These are phyloP conservation scores for Parasteatoda tepidariorum DNA, from an alignment of 1,140 invertebrate genomes.

Conservation along the genomic window DNA sequence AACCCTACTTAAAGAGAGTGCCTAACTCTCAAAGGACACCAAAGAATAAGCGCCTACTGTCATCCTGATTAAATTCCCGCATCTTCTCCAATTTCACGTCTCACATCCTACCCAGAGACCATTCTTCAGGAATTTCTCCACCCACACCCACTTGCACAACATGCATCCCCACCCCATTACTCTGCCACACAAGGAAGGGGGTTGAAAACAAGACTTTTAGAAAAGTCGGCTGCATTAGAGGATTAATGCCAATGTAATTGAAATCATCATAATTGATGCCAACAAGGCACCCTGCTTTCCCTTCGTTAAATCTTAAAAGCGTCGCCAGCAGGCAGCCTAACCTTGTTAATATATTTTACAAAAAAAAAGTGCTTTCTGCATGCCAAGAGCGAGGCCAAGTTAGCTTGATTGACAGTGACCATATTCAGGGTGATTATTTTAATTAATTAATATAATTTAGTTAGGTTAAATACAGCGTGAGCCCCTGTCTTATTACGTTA, in stretches of 20 bases:
- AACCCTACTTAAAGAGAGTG: slow-evolving; percentile 21
- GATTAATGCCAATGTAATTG: slow-evolving; percentile 60
- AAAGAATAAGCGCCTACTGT: slow-evolving; percentile 60
- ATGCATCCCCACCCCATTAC: neutral
- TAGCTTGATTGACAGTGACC: slow-evolving; percentile 37
- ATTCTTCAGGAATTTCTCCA: slow-evolving; percentile 41
- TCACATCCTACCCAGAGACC: slow-evolving; percentile 43
- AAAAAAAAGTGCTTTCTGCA: neutral
- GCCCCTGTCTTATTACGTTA: neutral
- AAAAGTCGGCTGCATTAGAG: slow-evolving; percentile 53
- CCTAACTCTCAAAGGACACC: slow-evolving; percentile 46
- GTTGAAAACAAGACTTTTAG: slow-evolving; percentile 58
- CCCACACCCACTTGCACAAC: neutral
- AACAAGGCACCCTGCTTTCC: slow-evolving; percentile 34
- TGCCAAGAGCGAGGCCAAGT: neutral
- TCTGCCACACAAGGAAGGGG: neutral
- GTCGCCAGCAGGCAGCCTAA: slow-evolving; percentile 8
- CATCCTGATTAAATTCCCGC: slow-evolving; percentile 58
- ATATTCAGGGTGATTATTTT: slow-evolving; percentile 48
- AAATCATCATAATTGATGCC: slow-evolving; percentile 61
- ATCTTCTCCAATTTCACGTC: slow-evolving; percentile 58
- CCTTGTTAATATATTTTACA: neutral
- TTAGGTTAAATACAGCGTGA: slow-evolving; percentile 24
- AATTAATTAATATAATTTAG: slow-evolving; percentile 57
- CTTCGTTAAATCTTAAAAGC: slow-evolving; percentile 30